Base-by-base conservation (phyloP, 2,888 invertebrate genomes). In the Hedya salicella region DNA sequence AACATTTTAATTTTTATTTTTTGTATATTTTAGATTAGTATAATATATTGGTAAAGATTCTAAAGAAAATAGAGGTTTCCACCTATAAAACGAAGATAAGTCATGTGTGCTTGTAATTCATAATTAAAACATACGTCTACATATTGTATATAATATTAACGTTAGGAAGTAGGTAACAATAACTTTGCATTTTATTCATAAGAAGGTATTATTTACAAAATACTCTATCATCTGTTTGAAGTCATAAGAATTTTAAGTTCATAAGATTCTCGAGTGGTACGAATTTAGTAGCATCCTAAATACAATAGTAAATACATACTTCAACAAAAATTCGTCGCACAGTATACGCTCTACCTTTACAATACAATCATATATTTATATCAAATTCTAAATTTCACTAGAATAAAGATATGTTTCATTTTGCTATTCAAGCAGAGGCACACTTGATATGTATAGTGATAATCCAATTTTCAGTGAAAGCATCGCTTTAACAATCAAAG, bases 231-330 rank as follows among this genome's bases (percentile, higher is more conserved):
- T 89, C 82, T 87, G 86, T 85, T 84, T 81, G 80, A 87, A 90
- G 90, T 92, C 92, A 91, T 92, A 92, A 92, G 91, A 92, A 86
- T 89, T 84, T 87, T 80, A 85, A 88, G 85, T 89, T 92, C 91
- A 92, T 91, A 91, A 92, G 91, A 91, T 86, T 78, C 76, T 86
- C 82, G 81, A 88, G 88, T 90, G 87, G 89, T 91, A 86, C 87
- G 80, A 86, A 81, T 86, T 75, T 77, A 78, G 83, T 89, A 90
- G 88, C 87, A 75, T 85, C 77, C 89, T 90, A 89, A 81, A 85
- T 85, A 86, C 79, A 83, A 81, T 82, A 83, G 79, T 84, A 75
- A 36, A 78, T 85, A 86, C 86, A 88, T 88, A 90, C 85, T 87
- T 84, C 78, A 81, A 81, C 89, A 89, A 86, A 89, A 90, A 89